Evolutionary conservation across 1,140 invertebrate genomes (phyloP).

Genomic region (Microplitis mediator): DNA sequence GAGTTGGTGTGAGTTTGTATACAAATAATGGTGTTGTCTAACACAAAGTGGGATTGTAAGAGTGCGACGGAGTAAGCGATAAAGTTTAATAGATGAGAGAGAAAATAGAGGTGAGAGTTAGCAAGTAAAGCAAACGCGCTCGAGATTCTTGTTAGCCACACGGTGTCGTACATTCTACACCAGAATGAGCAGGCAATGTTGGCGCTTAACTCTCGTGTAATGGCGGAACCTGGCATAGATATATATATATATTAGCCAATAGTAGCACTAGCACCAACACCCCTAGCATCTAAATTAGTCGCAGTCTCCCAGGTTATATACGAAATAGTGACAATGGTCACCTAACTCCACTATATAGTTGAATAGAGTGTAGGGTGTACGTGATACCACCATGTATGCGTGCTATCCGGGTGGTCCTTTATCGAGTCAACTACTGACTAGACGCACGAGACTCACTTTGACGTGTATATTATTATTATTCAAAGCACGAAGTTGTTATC

Average conservation of each 20-base stretch:
- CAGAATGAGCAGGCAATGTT: background rate
- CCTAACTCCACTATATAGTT: background rate
- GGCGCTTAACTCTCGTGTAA: conserved; percentile 25
- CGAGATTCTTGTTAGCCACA: conserved; percentile 25
- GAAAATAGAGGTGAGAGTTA: background rate
- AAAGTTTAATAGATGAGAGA: conserved; percentile 3
- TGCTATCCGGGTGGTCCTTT: background rate
- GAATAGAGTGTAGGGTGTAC: too few species aligned
- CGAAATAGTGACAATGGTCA: background rate
- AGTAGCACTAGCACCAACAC: too few species aligned
- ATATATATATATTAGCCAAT: background rate
- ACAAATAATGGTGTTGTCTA: too few species aligned
- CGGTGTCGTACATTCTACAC: conserved; percentile 1
- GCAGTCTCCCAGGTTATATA: background rate
- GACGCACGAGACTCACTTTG: too few species aligned
- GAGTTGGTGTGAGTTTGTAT: background rate
- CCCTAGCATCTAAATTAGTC: conserved; percentile 25
- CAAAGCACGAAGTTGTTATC: conserved; percentile 30
- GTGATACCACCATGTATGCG: background rate
- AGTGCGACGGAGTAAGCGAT: background rate
- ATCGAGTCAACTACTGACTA: background rate
- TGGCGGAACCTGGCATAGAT: conserved; percentile 11
- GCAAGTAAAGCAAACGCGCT: background rate
- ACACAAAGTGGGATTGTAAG: background rate
- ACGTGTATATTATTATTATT: conserved; percentile 32